Percentiles rank a stretch among this genome's conserved stretches.
These are phyloP conservation scores for Pristionchus entomophagus DNA, from an alignment of 2,888 invertebrate genomes.

Conservation along the genomic window DNA sequence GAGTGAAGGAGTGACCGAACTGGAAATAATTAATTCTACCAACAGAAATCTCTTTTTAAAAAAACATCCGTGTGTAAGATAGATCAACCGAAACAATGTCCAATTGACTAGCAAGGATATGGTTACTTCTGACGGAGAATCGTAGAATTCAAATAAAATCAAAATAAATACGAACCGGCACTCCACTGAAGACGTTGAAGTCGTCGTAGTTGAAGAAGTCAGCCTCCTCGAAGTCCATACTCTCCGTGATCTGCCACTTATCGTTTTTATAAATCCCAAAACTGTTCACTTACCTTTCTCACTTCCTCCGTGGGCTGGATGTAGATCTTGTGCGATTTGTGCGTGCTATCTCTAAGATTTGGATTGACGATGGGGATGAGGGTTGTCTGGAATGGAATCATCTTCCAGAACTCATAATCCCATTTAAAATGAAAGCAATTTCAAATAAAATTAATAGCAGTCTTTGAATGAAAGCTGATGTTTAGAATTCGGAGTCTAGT, in stretches of 20 bases:
- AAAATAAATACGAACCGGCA: background rate
- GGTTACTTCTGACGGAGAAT: too few species aligned
- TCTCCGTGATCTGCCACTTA: background rate
- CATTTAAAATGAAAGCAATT: too few species aligned
- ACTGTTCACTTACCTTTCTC: background rate
- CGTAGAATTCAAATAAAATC: too few species aligned
- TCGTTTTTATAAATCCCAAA: background rate
- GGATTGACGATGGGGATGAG: constrained; percentile 15
- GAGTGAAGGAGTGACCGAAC: background rate
- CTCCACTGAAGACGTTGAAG: background rate
- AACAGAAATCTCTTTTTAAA: too few species aligned
- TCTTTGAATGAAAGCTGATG: too few species aligned
- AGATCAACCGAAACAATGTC: too few species aligned
- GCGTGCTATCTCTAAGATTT: background rate
- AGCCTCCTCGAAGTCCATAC: background rate
- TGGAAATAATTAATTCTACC: background rate
- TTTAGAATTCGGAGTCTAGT: background rate
- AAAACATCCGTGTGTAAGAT: too few species aligned
- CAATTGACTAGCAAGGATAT: too few species aligned
- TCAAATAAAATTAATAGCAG: too few species aligned
- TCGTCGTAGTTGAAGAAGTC: constrained; percentile 5
- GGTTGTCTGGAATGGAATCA: constrained; percentile 4
- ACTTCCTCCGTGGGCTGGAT: background rate
- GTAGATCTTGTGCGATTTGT: constrained; percentile 23
- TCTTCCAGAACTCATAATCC: too few species aligned